These are phyloP conservation scores for Caenorhabditis panamensis DNA, from an alignment of 2,888 invertebrate species.

Conservation along the genomic window DNA sequence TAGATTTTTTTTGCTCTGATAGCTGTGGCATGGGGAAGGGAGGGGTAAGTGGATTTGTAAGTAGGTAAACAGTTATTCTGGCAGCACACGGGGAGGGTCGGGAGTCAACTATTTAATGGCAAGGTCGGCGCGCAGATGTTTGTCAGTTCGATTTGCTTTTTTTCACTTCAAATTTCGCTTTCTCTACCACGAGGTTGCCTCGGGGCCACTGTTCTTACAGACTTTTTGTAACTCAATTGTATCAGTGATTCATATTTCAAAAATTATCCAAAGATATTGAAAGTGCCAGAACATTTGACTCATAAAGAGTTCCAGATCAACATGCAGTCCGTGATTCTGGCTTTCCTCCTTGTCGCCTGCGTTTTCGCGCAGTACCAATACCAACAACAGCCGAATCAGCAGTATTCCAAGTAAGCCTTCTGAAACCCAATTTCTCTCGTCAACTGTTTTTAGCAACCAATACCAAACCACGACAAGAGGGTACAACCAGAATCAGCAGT, in stretches of 20 bases:
- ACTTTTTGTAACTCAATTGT: too few species aligned
- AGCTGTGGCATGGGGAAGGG: slow-evolving; percentile 13
- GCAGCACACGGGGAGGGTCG: slow-evolving; percentile 17
- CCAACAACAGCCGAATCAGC: slow-evolving; percentile 50
- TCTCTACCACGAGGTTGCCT: too few species aligned
- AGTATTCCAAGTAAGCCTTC: slow-evolving; percentile 39
- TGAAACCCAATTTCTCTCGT: not conserved
- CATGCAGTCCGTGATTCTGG: slow-evolving; percentile 50
- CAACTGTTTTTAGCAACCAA: slow-evolving; percentile 52
- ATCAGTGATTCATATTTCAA: too few species aligned
- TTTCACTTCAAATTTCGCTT: slow-evolving; percentile 14
- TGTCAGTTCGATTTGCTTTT: not conserved
- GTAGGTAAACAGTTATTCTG: slow-evolving; percentile 50
- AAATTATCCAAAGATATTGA: too few species aligned
- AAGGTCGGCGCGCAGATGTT: slow-evolving; percentile 26
- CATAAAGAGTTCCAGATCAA: slow-evolving; percentile 7
- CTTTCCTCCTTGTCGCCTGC: slow-evolving; percentile 38
- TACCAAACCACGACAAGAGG: slow-evolving; percentile 59
- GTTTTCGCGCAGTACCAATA: slow-evolving; percentile 52
- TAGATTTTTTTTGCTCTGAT: slow-evolving; percentile 28
- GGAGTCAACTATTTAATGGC: slow-evolving; percentile 38
- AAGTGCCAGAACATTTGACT: too few species aligned
- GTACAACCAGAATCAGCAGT: slow-evolving; percentile 42
- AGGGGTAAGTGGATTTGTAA: slow-evolving; percentile 46
- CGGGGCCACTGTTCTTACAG: too few species aligned